A percentile compares a stretch with the other conserved stretches of the same genome.
phyloP scores from a whole-genome alignment of 2,113 vertebrate species.

The Cygnus atratus region DNA sequence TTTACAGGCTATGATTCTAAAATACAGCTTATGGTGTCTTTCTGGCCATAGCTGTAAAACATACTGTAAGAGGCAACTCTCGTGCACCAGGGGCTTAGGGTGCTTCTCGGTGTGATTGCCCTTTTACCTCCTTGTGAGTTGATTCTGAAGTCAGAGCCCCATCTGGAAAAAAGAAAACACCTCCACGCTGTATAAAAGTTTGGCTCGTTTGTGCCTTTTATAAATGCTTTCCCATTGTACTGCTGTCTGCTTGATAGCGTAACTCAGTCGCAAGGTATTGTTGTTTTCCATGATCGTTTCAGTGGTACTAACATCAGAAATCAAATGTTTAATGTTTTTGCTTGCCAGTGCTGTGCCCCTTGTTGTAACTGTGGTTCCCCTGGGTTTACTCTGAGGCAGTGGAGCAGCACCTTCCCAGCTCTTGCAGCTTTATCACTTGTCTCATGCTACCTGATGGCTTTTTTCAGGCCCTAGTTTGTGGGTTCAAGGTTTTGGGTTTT shows the following conservation, averaged over 20 bases:
- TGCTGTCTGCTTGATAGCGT: neutral
- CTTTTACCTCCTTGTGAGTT: neutral
- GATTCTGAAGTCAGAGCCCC: slow-evolving; percentile 2
- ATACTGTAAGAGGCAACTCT: neutral
- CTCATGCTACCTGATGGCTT: neutral
- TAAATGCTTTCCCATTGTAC: neutral
- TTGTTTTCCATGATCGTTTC: neutral
- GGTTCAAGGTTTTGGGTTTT: neutral
- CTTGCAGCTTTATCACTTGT: neutral
- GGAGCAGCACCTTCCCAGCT: neutral
- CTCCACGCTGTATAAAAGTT: neutral
- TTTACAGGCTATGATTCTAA: neutral
- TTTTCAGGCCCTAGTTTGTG: neutral
- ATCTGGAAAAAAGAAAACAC: neutral
- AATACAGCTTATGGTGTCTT: neutral
- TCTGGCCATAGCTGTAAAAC: neutral
- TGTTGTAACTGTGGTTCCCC: neutral
- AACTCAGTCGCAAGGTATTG: neutral
- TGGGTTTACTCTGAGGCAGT: neutral
- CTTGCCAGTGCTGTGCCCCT: neutral
- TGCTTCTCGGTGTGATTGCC: neutral
- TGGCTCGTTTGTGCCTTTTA: neutral
- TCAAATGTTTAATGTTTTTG: neutral
- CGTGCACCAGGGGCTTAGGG: neutral
- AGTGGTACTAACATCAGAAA: neutral